A percentile compares a stretch with the other conserved stretches of the same genome.
These are phyloP conservation scores for Chrysolina haemoptera DNA, from an alignment of 2,888 invertebrate species.

Conservation along the genomic window DNA sequence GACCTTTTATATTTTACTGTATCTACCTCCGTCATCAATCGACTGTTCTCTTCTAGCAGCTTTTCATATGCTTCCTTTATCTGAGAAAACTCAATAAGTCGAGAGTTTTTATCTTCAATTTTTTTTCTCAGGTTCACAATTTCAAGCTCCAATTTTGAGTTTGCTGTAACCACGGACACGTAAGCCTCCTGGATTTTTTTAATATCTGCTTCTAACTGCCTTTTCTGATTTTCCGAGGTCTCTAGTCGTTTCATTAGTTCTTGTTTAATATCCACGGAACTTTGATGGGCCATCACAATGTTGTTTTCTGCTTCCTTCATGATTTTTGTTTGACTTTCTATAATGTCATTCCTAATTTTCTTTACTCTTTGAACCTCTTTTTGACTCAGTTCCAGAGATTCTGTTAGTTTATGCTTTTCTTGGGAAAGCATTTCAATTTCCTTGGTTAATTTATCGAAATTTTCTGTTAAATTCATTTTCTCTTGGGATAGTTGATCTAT, in stretches of 20 bases:
- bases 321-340: slow-evolving; percentile 58
- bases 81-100: slow-evolving; percentile 48
- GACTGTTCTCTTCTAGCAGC: slow-evolving; percentile 66
- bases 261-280: slow-evolving; percentile 55
- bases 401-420: slow-evolving; percentile 47
- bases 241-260: slow-evolving; percentile 56
- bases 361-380: slow-evolving; percentile 59
- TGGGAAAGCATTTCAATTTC: slow-evolving; percentile 36
- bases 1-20: slow-evolving; percentile 65
- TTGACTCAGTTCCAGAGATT: slow-evolving; percentile 47
- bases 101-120: slow-evolving; percentile 58
- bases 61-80: slow-evolving; percentile 67
- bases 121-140: slow-evolving; percentile 57
- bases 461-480: slow-evolving; percentile 34
- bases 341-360: slow-evolving; percentile 56
- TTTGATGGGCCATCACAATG: slow-evolving; percentile 57
- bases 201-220: slow-evolving; percentile 44
- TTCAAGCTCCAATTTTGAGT: slow-evolving; percentile 64
- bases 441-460: slow-evolving; percentile 30
- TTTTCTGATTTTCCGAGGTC: slow-evolving; percentile 49
- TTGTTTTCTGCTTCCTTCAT: slow-evolving; percentile 60
- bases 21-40: slow-evolving; percentile 64
- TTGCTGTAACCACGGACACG: slow-evolving; percentile 60
- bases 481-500: slow-evolving; percentile 37
- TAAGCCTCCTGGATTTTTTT: slow-evolving; percentile 62